A percentile compares a stretch with the other conserved stretches of the same genome.
Conservation (phyloP, 2,797 vertebrate species). For the Girardinus metallicus region DNA sequence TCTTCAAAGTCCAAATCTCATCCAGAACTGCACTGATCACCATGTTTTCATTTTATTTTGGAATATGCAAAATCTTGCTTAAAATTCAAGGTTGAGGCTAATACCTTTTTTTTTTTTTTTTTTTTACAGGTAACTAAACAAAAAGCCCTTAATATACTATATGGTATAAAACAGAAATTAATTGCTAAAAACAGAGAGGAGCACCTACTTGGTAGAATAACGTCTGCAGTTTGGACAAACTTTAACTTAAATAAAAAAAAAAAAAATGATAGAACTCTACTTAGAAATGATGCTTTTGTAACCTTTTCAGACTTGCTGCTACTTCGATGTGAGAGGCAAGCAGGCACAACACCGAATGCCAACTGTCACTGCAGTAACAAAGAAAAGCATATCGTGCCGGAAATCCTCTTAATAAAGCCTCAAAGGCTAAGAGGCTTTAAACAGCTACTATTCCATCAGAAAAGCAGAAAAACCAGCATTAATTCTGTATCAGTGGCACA, state of each 20-base stretch:
- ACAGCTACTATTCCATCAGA: slow-evolving; percentile 30
- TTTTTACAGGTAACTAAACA: not conserved
- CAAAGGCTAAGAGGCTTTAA: slow-evolving; percentile 49
- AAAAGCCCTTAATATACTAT: not conserved
- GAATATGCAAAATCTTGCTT: not conserved
- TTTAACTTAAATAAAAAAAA: not conserved
- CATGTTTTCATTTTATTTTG: not conserved
- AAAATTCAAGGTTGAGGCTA: not conserved
- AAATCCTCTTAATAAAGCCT: slow-evolving; percentile 52
- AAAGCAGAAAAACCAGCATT: slow-evolving; percentile 17
- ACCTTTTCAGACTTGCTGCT: slow-evolving; percentile 34
- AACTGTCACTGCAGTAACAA: slow-evolving; percentile 58
- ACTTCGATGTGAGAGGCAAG: slow-evolving; percentile 29
- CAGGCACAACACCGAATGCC: slow-evolving; percentile 28
- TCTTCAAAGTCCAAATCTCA: not conserved
- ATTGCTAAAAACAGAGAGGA: not conserved
- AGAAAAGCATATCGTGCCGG: slow-evolving; percentile 33
- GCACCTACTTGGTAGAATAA: not conserved
- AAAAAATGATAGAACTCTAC: not conserved
- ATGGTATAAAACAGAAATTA: not conserved
- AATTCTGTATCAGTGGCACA: slow-evolving; percentile 10
- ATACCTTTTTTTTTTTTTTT: too few relatives aligned
- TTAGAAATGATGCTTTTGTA: not conserved
- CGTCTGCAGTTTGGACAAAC: not conserved
- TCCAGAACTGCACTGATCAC: not conserved